Evolutionary conservation across 1,140 invertebrate species (phyloP).

Genomic region (Periplaneta americana): DNA sequence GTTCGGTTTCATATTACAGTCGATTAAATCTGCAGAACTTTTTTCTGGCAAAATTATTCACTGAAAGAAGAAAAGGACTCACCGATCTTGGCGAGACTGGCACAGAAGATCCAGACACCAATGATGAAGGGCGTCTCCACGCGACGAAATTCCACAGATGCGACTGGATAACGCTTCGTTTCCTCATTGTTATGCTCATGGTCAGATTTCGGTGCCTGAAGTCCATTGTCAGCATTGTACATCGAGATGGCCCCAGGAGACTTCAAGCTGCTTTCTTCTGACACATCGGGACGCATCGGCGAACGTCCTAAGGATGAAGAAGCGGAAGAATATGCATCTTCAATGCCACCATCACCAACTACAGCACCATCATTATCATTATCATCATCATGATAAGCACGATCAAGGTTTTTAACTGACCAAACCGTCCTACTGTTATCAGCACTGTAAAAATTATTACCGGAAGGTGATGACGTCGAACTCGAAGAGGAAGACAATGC

Average conservation of each 20-base stretch:
- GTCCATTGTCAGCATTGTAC: background rate
- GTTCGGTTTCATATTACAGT: too few species aligned
- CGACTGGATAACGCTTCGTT: conserved; percentile 59
- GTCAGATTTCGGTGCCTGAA: background rate
- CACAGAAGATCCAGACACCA: conserved; percentile 90
- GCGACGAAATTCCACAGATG: conserved; percentile 76
- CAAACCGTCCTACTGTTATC: background rate
- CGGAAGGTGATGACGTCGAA: background rate
- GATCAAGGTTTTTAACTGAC: background rate
- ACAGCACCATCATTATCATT: background rate
- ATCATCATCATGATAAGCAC: background rate
- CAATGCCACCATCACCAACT: background rate
- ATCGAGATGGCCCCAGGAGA: background rate
- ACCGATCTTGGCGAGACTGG: conserved; percentile 94
- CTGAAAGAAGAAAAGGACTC: too few species aligned
- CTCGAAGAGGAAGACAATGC: background rate
- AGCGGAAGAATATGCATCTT: background rate
- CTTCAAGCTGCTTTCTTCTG: background rate
- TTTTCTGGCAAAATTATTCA: too few species aligned
- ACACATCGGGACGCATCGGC: background rate
- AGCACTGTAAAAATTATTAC: background rate
- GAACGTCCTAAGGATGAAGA: background rate
- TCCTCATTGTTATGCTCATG: background rate
- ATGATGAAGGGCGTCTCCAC: conserved; percentile 92
- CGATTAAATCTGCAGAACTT: too few species aligned